Evolutionary conservation across 2,113 vertebrate genomes (phyloP), one percentile per base, ranked within the genome.

Genomic region (Percina caprodes): DNA sequence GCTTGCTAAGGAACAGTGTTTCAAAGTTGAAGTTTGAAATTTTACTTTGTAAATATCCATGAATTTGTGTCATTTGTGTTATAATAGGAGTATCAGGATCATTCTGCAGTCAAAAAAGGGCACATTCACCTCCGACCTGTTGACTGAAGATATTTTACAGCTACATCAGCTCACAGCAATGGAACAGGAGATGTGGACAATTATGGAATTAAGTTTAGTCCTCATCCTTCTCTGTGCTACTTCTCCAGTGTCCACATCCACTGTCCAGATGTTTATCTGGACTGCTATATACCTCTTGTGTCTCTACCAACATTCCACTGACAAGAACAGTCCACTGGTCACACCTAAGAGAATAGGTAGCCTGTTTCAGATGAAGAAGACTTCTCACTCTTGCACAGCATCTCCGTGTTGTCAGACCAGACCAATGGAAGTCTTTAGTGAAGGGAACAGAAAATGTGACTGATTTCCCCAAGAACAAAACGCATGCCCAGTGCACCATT

Each of bases 21-120:
- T 49, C 15, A 61, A 77, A 79, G 56, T 19, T 75, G 30, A 78
- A 69, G 23, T 26, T 83, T 60, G 46, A 56, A 49, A 69, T 35
- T 3, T 35, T 33, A 45, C 13, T 24, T 23, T n/a, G 48, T 58
- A 46, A 54, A 59, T 71, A 66, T 60, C n/a, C 19, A 68, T n/a
- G 24, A 26, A 59, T 46, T 65, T n/a, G 30, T 15, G 21, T 67
- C 23, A 35, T 35, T 6, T 6, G 5, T 35, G 33, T 35, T 35
- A 35, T 35, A 35, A 35, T 35, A 35, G 33, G 33, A 35, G 33
- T 35, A 35, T 35, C 33, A 35, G 33, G 33, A 35, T 5, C 6
- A 35, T 35, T 35, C 21, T 69, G 18, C 48, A 52, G 45, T 48
- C 23, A 16, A 1, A 48, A 63, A 42, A 33, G 61, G 35, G 4